A percentile compares a stretch with the other conserved stretches of the same genome.
phyloP scores from a whole-genome alignment of 2,113 vertebrate genomes.

The Phoenicopterus ruber region DNA sequence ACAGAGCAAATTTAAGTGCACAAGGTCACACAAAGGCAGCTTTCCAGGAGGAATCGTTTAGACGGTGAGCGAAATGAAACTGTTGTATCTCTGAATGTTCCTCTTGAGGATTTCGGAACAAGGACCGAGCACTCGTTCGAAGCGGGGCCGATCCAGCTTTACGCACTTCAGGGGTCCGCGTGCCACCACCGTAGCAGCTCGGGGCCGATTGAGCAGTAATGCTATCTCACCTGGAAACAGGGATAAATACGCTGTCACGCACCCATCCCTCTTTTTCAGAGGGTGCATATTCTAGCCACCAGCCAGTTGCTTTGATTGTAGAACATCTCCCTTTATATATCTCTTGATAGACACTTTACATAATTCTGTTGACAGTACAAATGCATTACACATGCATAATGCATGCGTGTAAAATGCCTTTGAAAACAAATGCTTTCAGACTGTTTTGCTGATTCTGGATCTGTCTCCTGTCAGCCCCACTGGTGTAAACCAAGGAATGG shows the following conservation, averaged over 20 bases:
- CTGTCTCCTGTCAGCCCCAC: constrained; percentile 17
- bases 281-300: not conserved
- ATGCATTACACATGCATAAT: constrained; percentile 47
- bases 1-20: constrained; percentile 79
- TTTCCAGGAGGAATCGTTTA: constrained; percentile 67
- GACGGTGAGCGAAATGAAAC: constrained; percentile 96
- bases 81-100: constrained; percentile 98
- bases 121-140: constrained; percentile 93
- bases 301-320: not conserved
- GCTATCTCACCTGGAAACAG: constrained; percentile 88
- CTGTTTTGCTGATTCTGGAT: constrained; percentile 20
- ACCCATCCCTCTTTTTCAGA: not conserved
- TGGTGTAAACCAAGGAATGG: not conserved
- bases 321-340: not conserved
- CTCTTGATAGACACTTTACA: constrained; percentile 45
- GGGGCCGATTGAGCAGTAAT: constrained; percentile 88
- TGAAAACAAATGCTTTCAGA: constrained; percentile 50
- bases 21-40: constrained; percentile 69
- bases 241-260: not conserved
- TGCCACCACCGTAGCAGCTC: constrained; percentile 92
- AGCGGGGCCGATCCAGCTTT: constrained; percentile 94
- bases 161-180: constrained; percentile 93
- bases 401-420: constrained; percentile 49
- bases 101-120: constrained; percentile 97
- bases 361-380: constrained; percentile 44